phyloP scores from a whole-genome alignment of 1,140 invertebrate genomes.

The Cryptotermes secundus region DNA sequence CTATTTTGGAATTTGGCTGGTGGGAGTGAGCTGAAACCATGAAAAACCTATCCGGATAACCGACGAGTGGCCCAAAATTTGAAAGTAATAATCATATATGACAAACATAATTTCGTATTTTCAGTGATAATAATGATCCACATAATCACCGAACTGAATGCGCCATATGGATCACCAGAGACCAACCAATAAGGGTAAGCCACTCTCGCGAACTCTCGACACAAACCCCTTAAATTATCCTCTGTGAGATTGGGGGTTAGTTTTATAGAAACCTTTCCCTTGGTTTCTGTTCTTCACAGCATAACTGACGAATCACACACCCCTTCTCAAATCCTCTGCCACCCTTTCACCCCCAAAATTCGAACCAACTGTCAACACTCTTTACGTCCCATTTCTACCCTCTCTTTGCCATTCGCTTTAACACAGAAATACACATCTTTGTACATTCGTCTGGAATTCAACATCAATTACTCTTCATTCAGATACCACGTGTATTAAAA shows the following conservation, averaged over 20 bases:
- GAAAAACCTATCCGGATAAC: no score
- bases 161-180: neutral
- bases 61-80: no score
- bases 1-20: no score
- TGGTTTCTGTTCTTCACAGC: neutral
- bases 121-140: no score
- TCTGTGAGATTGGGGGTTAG: neutral
- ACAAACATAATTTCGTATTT: no score
- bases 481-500: neutral
- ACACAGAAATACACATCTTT: neutral
- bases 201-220: neutral
- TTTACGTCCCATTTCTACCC: neutral
- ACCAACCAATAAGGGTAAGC: no score
- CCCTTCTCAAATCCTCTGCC: neutral
- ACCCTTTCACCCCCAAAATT: neutral
- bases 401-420: neutral
- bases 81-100: no score
- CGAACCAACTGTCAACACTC: neutral
- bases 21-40: no score
- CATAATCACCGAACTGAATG: neutral
- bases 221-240: neutral
- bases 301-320: neutral
- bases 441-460: neutral
- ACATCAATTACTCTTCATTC: neutral
- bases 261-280: neutral